Conservation (phyloP, 2,113 vertebrate species). For the Onychorhynchus coronatus region DNA sequence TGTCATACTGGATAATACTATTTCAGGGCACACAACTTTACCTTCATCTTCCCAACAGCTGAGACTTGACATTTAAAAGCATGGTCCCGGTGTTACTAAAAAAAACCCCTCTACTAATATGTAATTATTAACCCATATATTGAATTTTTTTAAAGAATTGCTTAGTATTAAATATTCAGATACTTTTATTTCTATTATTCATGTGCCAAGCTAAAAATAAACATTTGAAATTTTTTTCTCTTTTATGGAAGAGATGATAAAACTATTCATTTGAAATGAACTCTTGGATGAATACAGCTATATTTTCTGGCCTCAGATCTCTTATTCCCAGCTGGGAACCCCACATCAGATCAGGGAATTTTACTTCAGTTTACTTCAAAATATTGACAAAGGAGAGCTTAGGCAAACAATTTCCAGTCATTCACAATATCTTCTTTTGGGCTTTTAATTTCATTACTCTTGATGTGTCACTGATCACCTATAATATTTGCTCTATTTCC, state of each 20-base stretch:
- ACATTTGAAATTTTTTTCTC: constrained; percentile 21
- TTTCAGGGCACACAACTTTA: constrained; percentile 41
- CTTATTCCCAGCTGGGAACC: background rate
- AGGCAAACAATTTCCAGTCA: background rate
- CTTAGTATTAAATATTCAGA: background rate
- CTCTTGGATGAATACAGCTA: background rate
- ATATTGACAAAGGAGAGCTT: background rate
- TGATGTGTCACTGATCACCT: background rate
- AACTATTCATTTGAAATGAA: background rate
- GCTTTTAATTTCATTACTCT: background rate
- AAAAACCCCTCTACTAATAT: background rate
- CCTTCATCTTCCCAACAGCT: constrained; percentile 45
- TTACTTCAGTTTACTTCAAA: background rate
- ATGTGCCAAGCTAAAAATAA: constrained; percentile 12
- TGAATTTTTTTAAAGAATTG: background rate
- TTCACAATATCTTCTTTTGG: background rate
- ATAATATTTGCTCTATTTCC: background rate
- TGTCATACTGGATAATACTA: constrained; percentile 67
- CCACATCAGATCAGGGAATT: background rate
- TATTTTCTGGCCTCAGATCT: background rate
- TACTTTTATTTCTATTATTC: background rate
- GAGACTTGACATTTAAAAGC: constrained; percentile 19
- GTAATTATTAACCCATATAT: background rate
- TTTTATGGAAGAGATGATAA: constrained; percentile 17
- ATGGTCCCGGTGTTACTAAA: background rate